Base-by-base conservation (phyloP, 2,797 vertebrate species). In the Nannoperca australis region DNA sequence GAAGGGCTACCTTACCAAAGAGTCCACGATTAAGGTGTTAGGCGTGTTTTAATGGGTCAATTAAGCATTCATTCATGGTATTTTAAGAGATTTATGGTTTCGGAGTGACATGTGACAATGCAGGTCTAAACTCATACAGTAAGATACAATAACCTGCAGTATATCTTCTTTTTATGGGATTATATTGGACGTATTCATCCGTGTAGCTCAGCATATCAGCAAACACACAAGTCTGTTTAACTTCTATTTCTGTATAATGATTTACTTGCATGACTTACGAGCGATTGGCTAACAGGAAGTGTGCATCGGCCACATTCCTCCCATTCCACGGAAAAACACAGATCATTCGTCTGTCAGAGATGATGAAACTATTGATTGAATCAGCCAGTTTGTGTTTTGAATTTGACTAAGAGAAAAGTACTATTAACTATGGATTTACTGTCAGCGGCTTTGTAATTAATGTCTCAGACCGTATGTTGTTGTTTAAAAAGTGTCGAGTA, bases 191-290 rank as follows among this genome's bases (percentile, higher is more conserved):
- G 15, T n/a, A 32, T 32, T 45, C 58, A 53, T n/a, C 24, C 4
- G 24, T 32, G 4, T 7, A 66, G 14, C 12, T 38, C 7, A 32
- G 53, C n/a, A 24, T 24, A 55, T 27, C 36, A 45, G 66, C n/a
- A n/a, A n/a, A n/a, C n/a, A n/a, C n/a, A n/a, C n/a, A 53, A 58
- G n/a, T 24, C 18, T 56, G 32, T 10, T 7, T 56, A 68, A 54
- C 36, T 18, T 32, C 0, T 36, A 13, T 51, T 63, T 55, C 38
- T 56, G 18, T 17, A 1, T 18, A 80, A 82, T 81, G 49, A 81
- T 73, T 81, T 70, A 78, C 76, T 55, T 9, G 0, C 32, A 11
- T 38, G 40, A 40, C 17, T 40, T 13, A n/a, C 55, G 32, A 47
- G 20, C 40, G 15, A 50, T 6, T n/a, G 1, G 45, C 20, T 17